Percentiles rank a stretch among this genome's conserved stretches.
These are phyloP conservation scores for Arvicanthis niloticus DNA, from an alignment of 2,113 vertebrate species.

Conservation along the genomic window DNA sequence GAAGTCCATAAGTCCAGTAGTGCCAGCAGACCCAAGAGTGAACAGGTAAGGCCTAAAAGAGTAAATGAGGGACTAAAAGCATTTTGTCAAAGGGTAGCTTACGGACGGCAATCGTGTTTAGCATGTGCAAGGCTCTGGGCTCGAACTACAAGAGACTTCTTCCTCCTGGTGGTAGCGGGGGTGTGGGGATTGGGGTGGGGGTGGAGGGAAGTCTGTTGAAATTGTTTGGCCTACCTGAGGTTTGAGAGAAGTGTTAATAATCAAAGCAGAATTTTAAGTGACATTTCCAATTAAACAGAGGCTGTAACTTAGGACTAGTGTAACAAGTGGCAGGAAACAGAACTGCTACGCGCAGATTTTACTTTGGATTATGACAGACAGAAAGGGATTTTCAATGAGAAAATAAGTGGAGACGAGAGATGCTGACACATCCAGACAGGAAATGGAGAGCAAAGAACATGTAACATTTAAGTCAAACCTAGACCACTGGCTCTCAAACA, in stretches of 20 bases:
- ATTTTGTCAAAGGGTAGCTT: not conserved
- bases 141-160: not conserved
- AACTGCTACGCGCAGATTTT: not conserved
- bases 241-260: slow-evolving; percentile 8
- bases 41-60: not conserved
- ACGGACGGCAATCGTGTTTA: not conserved
- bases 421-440: not conserved
- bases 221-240: slow-evolving; percentile 20
- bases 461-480: not conserved
- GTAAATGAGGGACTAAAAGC: not conserved
- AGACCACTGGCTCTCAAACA: not conserved
- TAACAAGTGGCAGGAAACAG: not conserved
- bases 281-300: not conserved
- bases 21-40: not conserved
- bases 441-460: not conserved
- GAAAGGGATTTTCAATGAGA: not conserved
- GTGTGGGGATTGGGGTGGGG: too few species aligned
- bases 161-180: not conserved
- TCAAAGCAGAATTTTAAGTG: not conserved
- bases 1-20: not conserved
- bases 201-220: not conserved
- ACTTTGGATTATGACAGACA: slow-evolving; percentile 42
- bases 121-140: not conserved
- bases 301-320: not conserved
- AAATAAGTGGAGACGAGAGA: slow-evolving; percentile 7